Evolutionary conservation across 92 coral and sea anemone genomes (phyloP).

Genomic region (Bergia sp.): DNA sequence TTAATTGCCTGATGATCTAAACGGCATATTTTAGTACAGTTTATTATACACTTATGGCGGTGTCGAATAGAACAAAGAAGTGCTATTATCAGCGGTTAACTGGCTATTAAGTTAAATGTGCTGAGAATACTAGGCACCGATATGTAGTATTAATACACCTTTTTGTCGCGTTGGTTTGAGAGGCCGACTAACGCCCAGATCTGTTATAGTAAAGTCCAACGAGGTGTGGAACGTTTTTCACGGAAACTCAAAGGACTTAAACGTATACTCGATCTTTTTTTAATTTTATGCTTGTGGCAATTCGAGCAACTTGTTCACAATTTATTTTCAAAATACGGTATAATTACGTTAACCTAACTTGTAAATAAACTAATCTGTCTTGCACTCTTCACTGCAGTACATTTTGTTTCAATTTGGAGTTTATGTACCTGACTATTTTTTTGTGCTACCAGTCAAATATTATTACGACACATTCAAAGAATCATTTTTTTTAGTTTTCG

Average conservation of each 20-base stretch:
- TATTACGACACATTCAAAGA: too few species aligned
- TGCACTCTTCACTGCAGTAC: background rate
- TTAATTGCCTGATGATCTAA: background rate
- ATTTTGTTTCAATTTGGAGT: background rate
- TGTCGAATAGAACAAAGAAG: background rate
- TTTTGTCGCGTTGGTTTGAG: background rate
- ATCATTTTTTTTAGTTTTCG: too few species aligned
- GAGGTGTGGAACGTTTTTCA: background rate
- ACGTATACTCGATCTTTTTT: background rate
- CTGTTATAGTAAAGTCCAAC: background rate
- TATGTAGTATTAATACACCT: background rate
- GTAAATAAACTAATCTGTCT: background rate
- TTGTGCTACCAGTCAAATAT: too few species aligned
- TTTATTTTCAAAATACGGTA: background rate
- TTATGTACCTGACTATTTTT: background rate
- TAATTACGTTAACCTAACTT: too few species aligned
- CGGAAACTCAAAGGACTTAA: too few species aligned
- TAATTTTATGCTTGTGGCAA: background rate
- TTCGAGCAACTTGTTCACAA: background rate
- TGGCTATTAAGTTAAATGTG: conserved; percentile 14
- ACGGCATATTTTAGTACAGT: background rate
- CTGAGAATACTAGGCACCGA: background rate
- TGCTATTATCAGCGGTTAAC: conserved; percentile 16
- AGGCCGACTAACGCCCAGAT: background rate
- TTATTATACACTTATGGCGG: background rate